Base-by-base conservation (phyloP, 2,888 invertebrate species). In the Melanostoma mellinum region DNA sequence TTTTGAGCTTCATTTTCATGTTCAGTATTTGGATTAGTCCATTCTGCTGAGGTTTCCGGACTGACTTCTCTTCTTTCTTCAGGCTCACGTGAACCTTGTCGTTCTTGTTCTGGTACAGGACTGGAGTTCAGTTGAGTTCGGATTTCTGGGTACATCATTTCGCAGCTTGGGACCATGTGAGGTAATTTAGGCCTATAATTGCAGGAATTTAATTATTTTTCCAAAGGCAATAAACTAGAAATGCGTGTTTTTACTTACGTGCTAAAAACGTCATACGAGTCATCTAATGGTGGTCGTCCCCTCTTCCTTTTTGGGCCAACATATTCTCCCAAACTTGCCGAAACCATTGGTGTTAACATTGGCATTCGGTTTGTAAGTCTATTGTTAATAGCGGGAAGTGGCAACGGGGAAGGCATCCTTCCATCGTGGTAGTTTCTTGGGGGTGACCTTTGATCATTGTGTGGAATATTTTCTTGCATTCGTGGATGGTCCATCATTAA, bases 281-380 rank as follows among this genome's bases (percentile, higher is more conserved):
- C 94, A 88, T 94, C 94, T 88, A 94, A 92, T 60, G 94, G 94
- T 4, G 95, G 95, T 82, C 95, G 91, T 38, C 94, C 94, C 52
- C 95, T 92, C 89, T 94, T 95, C 87, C 91, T 89, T 92, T 93
- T 92, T 92, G 94, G 88, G 90, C 93, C 79, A 86, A 89, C 79
- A 69, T 88, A 89, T 4, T 88, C 87, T 46, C 85, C 79, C 44
- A 46, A 74, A 55, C 79, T 87, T n/a, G 87, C 86, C 30, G 88
- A 86, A 8, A 89, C 88, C 68, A 90, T 87, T 5, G 91, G 89
- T 33, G 90, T 88, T 77, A 90, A 67, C 53, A 89, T 87, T 36
- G 91, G 91, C 88, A 91, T 87, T 86, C 88, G 87, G 87, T 91
- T 89, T 88, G 48, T 6, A 89, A 90, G 88, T 56, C 81, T 77